Evolutionary conservation across 2,888 invertebrate species (phyloP).

Genomic region (Epirrhoe tristata): DNA sequence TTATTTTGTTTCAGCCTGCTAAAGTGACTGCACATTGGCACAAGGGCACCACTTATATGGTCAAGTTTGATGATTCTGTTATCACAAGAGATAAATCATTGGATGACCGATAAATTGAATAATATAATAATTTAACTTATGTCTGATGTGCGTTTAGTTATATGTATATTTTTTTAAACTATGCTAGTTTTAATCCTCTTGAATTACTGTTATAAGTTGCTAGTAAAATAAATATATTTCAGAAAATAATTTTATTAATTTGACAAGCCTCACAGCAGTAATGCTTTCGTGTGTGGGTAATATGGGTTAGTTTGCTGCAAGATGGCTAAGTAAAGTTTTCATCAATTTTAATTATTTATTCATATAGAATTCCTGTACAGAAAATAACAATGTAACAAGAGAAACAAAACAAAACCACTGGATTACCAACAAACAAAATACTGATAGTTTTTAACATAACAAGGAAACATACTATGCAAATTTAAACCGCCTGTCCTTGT

Average conservation of each 20-base stretch:
- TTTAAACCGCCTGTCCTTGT: conserved; percentile 22
- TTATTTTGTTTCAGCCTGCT: conserved; percentile 90
- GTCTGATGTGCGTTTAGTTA: neutral
- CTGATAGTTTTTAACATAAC: neutral
- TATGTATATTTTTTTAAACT: neutral
- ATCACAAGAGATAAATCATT: conserved; percentile 95
- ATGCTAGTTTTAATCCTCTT: neutral
- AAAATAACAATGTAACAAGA: neutral
- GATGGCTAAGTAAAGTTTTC: too few species aligned
- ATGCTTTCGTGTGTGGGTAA: neutral
- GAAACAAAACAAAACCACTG: neutral
- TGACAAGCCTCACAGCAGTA: neutral
- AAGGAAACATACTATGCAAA: conserved; percentile 5
- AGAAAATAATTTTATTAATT: neutral
- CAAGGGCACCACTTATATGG: conserved; percentile 99
- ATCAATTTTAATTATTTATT: neutral
- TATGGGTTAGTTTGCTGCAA: too few species aligned
- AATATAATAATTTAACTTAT: neutral
- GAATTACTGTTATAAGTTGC: neutral
- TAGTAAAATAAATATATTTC: neutral
- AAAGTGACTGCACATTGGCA: conserved; percentile 99
- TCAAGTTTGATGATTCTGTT: conserved; percentile 98
- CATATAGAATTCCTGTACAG: neutral
- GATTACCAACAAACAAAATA: neutral
- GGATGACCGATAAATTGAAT: conserved; percentile 89